Percentiles rank a stretch among this genome's conserved stretches.
phyloP scores from a whole-genome alignment of 2,797 vertebrate species.

The Sternotherus odoratus region DNA sequence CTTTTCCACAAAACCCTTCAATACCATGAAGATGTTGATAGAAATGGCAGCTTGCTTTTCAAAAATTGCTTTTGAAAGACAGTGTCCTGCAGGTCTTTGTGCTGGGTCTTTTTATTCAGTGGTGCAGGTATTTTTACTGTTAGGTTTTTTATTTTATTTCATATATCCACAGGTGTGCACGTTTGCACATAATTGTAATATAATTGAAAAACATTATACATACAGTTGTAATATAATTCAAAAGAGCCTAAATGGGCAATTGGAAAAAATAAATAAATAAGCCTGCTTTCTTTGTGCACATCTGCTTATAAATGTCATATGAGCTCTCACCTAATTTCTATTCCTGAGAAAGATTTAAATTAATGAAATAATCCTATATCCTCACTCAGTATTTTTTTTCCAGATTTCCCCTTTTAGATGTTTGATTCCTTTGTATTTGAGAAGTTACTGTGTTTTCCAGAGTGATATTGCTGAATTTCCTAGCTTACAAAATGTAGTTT shows the following conservation, averaged over 20 bases:
- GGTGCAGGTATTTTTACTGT: not conserved
- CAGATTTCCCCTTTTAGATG: not conserved
- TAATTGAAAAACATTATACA: not conserved
- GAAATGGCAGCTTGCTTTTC: not conserved
- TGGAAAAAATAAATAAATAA: not conserved
- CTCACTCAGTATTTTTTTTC: not conserved
- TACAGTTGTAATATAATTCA: not conserved
- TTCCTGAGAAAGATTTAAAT: not conserved
- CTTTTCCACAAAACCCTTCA: not conserved
- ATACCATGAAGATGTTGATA: not conserved
- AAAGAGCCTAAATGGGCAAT: not conserved
- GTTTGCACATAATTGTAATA: not conserved
- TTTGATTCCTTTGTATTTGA: not conserved
- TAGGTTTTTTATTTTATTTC: not conserved
- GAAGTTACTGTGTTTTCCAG: not conserved
- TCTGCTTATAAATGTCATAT: not conserved
- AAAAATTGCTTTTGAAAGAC: not conserved
- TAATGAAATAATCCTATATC: not conserved
- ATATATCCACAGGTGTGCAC: rapidly evolving
- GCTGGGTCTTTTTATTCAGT: not conserved
- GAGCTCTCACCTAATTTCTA: not conserved
- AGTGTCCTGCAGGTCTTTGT: not conserved
- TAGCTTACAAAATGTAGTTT: not conserved
- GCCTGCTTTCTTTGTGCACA: not conserved
- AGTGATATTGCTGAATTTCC: not conserved